Conservation (phyloP, 1,140 invertebrate genomes). For the Dendroctonus ponderosae region DNA sequence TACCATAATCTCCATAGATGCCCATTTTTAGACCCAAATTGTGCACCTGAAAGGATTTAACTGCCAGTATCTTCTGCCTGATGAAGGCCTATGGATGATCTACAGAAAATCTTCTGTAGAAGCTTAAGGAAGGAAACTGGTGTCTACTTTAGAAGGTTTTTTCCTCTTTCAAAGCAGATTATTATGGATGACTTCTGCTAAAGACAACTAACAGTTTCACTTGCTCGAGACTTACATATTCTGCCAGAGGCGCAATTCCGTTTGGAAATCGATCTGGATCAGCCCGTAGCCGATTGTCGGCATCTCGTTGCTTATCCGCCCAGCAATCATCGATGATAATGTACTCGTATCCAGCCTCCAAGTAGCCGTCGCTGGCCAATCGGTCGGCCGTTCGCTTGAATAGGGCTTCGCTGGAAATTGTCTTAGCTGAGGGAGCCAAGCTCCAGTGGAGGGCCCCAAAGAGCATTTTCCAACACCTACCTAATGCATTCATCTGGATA, state of each 20-base stretch:
- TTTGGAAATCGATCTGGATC: constrained; percentile 76
- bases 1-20: constrained; percentile 86
- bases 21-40: constrained; percentile 77
- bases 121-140: no score
- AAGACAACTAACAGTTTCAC: not conserved
- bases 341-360: constrained; percentile 79
- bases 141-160: no score
- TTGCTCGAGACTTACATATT: constrained; percentile 67
- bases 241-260: constrained; percentile 74
- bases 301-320: constrained; percentile 67
- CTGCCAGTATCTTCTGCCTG: not conserved
- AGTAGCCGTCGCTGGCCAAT: constrained; percentile 75
- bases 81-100: no score
- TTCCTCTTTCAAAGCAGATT: no score
- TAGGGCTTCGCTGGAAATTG: constrained; percentile 68
- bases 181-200: no score
- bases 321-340: constrained; percentile 89
- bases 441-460: not conserved
- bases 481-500: constrained; percentile 70
- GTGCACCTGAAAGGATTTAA: constrained; percentile 63
- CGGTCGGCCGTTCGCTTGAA: constrained; percentile 76
- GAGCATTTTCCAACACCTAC: constrained; percentile 21
- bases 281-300: constrained; percentile 64
- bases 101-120: no score
- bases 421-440: not conserved